phyloP scores from a whole-genome alignment of 2,888 invertebrate species.

The Alloscopus bannaensis region DNA sequence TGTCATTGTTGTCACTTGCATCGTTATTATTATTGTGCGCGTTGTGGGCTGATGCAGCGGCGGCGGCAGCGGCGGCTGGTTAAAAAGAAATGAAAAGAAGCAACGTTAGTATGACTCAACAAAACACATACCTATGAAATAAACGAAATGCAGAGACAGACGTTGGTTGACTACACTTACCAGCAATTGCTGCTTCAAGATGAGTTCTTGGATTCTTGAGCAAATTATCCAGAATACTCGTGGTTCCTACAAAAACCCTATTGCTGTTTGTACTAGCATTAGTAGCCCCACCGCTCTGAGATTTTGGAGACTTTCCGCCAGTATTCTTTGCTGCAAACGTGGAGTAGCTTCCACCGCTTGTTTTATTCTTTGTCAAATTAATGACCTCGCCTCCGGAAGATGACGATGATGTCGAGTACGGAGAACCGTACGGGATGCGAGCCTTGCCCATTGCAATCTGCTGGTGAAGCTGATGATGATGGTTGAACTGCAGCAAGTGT shows the following conservation, averaged over 20 bases:
- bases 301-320: conserved; percentile 68
- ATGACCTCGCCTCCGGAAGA: conserved; percentile 67
- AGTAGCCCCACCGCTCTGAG: conserved; percentile 47
- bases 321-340: conserved; percentile 63
- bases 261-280: conserved; percentile 67
- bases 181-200: conserved; percentile 68
- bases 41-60: conserved; percentile 60
- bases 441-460: conserved; percentile 66
- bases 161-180: too few species aligned
- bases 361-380: conserved; percentile 69
- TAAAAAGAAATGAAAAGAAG: too few species aligned
- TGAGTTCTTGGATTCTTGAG: conserved; percentile 72
- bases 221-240: conserved; percentile 73
- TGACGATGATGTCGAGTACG: conserved; percentile 68
- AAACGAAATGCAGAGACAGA: conserved; percentile 1
- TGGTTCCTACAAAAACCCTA: conserved; percentile 71
- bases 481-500: conserved; percentile 67
- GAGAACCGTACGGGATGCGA: conserved; percentile 71
- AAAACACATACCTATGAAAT: neutral
- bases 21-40: conserved; percentile 61
- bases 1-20: conserved; percentile 72
- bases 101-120: too few species aligned
- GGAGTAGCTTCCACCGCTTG: conserved; percentile 63
- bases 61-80: conserved; percentile 63
- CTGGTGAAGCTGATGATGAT: conserved; percentile 69